Evolutionary conservation across 92 coral and sea anemone genomes (phyloP).

Genomic region (Metridium senile): DNA sequence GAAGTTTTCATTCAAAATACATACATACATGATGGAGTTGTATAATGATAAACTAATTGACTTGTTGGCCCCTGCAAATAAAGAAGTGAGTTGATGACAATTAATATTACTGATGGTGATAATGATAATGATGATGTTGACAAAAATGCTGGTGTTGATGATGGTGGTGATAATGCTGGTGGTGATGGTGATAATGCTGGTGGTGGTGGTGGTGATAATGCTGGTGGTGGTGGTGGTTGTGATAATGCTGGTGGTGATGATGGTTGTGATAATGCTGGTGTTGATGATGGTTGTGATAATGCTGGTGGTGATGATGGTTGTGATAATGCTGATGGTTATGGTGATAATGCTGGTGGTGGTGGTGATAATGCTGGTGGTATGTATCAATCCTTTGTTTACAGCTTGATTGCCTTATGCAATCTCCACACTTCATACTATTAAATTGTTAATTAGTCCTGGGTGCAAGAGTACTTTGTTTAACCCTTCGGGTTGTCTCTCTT

Average conservation of each 20-base stretch:
- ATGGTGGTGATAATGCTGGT: neutral
- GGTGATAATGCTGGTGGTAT: neutral
- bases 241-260: neutral
- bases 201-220: neutral
- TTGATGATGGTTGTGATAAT: neutral
- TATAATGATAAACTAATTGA: slow-evolving; percentile 93
- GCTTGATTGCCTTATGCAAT: too few species aligned
- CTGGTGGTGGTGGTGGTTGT: slow-evolving; percentile 60
- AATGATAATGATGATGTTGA: neutral
- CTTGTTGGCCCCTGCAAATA: slow-evolving; percentile 64
- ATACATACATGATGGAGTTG: slow-evolving; percentile 91
- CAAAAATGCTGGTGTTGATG: neutral
- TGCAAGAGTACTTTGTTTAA: too few species aligned
- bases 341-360: neutral
- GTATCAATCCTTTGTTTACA: too few species aligned
- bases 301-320: neutral
- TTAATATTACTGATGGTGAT: neutral
- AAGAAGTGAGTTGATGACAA: slow-evolving; percentile 91
- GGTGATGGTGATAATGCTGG: neutral
- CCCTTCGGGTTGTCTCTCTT: too few species aligned
- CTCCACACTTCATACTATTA: too few species aligned
- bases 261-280: neutral
- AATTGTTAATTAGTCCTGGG: too few species aligned
- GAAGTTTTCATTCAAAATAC: slow-evolving; percentile 83
- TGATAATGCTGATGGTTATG: neutral